Evolutionary conservation across 2,113 vertebrate genomes (phyloP), one percentile per base, ranked within the genome.

Genomic region (Pelecanus crispus): DNA sequence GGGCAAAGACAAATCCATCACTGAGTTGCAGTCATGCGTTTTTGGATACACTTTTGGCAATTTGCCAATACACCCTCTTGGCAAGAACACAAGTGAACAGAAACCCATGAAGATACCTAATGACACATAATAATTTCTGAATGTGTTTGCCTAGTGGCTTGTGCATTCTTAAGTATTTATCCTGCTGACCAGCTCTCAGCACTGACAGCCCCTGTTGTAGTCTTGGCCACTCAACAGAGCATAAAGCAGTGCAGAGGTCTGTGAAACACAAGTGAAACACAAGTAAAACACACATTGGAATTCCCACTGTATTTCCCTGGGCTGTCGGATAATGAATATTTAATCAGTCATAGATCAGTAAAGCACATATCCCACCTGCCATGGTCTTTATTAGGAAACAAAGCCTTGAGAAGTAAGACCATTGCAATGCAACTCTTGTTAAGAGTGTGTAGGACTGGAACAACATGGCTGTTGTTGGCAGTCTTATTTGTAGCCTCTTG

Each of bases 231-330:
- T 63, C 26, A 65, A 0, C 20, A 58, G 36, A 68, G 59, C 68
- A n/a, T 26, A 71, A 79, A 72, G 26, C 28, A 94, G 26, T 38
- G 40, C 52, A 70, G 26, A 86, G 32, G 61, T 86, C 49, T 73
- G 44, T 84, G 74, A 95, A 96, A 85, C n/a, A 77, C 56, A n/a
- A n/a, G 44, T 84, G 74, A 95, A 96, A 85, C n/a, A 44, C 42
- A 78, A 53, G 29, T 36, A 81, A 86, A 95, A 45, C 25, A 44
- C 10, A 66, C 49, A 65, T 49, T 81, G 42, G 49, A 94, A 90
- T 73, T 71, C 55, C n/a, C 55, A 29, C 19, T 62, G n/a, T 28
- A 31, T 87, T 79, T 90, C 17, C 26, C 10, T 44, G 67, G 38
- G 11, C 32, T 82, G 47, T 34, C 36, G 49, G 21, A 87, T 78